Percentiles rank a stretch among this genome's conserved stretches.
Conservation (phyloP, 2,888 invertebrate genomes). For the Endotricha flammealis region DNA sequence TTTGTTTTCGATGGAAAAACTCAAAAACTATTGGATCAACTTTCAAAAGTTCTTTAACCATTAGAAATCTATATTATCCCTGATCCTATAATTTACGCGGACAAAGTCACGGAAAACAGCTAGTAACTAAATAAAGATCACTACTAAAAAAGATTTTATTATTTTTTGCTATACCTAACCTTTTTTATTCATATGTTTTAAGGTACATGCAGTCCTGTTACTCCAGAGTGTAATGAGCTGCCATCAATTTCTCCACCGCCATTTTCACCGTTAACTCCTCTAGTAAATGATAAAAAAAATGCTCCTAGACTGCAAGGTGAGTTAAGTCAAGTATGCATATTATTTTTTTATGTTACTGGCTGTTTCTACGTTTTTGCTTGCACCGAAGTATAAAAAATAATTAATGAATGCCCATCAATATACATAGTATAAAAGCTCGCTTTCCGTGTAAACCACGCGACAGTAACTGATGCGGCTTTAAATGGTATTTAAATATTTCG, state of each 20-base stretch:
- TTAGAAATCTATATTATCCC: too few species aligned
- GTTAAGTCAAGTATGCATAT: neutral
- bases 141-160: too few species aligned
- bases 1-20: too few species aligned
- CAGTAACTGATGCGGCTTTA: neutral
- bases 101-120: too few species aligned
- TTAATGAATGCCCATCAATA: too few species aligned
- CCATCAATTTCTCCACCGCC: neutral
- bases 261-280: conserved; percentile 1
- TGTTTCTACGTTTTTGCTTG: neutral
- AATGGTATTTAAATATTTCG: neutral
- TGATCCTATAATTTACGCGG: too few species aligned
- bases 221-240: conserved; percentile 1
- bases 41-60: too few species aligned
- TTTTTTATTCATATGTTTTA: neutral
- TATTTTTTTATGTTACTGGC: neutral
- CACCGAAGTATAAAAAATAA: neutral
- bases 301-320: neutral
- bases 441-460: neutral
- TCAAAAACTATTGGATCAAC: too few species aligned
- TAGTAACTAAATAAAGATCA: too few species aligned
- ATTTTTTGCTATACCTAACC: too few species aligned
- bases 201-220: conserved; percentile 1
- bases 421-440: neutral
- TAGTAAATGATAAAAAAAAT: neutral